phyloP scores from a whole-genome alignment of 92 coral and sea anemone genomes.

The Siderastrea radians region DNA sequence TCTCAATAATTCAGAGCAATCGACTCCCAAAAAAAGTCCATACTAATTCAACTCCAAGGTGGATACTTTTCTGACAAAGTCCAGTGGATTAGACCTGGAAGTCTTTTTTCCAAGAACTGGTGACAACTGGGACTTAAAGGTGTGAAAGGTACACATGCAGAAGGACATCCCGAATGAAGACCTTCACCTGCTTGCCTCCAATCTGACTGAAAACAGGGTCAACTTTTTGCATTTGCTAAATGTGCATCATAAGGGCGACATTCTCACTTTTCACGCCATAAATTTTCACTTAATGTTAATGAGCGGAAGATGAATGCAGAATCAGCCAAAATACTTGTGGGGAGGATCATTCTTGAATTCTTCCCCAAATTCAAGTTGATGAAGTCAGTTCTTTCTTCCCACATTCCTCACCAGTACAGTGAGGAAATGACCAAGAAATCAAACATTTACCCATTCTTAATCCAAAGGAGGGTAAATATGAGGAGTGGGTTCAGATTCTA shows the following conservation, averaged over 20 bases:
- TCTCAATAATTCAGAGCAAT: too few relatives aligned
- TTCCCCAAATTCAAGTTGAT: conserved; percentile 56
- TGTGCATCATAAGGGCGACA: conserved; percentile 49
- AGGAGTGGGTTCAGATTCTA: conserved; percentile 70
- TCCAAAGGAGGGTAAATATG: conserved; percentile 75
- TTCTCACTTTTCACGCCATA: conserved; percentile 35
- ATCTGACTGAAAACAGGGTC: conserved; percentile 69
- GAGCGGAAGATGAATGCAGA: conserved; percentile 67
- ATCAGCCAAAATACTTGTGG: conserved; percentile 59
- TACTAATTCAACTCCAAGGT: conserved; percentile 22
- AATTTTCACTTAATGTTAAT: conserved; percentile 44
- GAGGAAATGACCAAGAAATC: conserved; percentile 67
- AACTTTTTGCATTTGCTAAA: conserved; percentile 65
- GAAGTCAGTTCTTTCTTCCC: conserved; percentile 65
- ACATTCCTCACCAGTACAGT: conserved; percentile 66
- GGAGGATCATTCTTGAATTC: conserved; percentile 62
- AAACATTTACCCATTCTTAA: conserved; percentile 71
- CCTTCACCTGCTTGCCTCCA: conserved; percentile 75
- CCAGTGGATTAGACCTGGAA: not conserved
- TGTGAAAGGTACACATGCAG: conserved; percentile 74
- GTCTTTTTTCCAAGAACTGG: too few relatives aligned
- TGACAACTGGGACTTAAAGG: conserved; percentile 77
- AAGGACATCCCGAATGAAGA: conserved; percentile 76
- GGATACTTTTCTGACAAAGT: conserved; percentile 72
- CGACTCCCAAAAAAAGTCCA: too few relatives aligned